Evolutionary conservation across 2,888 invertebrate species (phyloP), one percentile per base, ranked within the genome.

Genomic region (Archaeoteleia sp.): DNA sequence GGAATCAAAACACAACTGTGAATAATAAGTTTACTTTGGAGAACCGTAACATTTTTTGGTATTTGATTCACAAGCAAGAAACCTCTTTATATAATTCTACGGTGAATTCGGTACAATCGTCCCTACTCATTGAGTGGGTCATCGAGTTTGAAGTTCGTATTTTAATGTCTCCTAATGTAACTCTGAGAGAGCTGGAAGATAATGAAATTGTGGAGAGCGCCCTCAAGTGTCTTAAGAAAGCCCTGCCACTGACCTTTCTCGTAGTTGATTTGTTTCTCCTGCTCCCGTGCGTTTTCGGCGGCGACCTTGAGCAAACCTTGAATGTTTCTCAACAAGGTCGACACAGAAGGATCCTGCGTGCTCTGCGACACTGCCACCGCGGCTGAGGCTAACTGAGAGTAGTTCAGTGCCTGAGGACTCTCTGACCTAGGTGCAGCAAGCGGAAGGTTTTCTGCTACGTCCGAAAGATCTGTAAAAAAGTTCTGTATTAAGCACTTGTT

Each of bases 231-330:
- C 82, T 83, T 81, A 82, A 85, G 82, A 82, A 81, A 84, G 81
- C 81, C 82, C 81, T 81, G 84, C 82, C 83, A 85, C 87, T 87
- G 88, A 97, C 97, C 96, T 94, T 96, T 97, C 88, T 97, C 97
- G 87, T 95, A 95, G 89, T 93, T 95, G 87, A 96, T 94, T 87
- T 97, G 96, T 75, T 96, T 89, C 86, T 98, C 97, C 87, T 97
- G 96, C 83, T 97, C 96, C 78, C 97, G 90, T 53, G 97, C 96
- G 87, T 97, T 97, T 86, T 97, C 97, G 1, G 96, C 96, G n/a
- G 97, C 97, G 67, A 97, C 96, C 87, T 97, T 97, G 70, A 97
- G 90, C 72, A 97, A 89, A 49, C 97, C 96, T 87, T 97, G 97
- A 82, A 98, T 97, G 86, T 97, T 97, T 82, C 97, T 89, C 74